Base-by-base conservation (phyloP, 2,113 vertebrate genomes). In the Montifringilla adamsi region DNA sequence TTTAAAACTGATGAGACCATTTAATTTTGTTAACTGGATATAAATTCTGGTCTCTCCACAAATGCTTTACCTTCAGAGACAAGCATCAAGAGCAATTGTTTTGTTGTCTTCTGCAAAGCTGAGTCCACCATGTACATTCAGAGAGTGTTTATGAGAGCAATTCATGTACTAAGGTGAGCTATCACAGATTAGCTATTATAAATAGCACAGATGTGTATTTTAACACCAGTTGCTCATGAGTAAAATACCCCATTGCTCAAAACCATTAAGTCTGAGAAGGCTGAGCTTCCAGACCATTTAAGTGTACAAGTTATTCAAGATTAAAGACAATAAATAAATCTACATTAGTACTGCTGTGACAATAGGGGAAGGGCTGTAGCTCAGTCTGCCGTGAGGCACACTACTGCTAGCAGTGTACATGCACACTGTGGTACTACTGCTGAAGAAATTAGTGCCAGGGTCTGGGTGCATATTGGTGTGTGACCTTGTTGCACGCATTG, bases 401-500 rank as follows among this genome's bases (percentile, higher is more conserved):
- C 37, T 30, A 30, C 10, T 53, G 58, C 27, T 11, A 35, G 26
- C 23, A 37, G 17, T 62, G 30, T 17, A 47, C 6, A 26, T 15
- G 9, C 12, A 43, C 20, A 35, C 5, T 9, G 6, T 49, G 18
- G 22, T 53, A 20, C 8, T 68, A 2, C 18, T 74, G 35, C 24
- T 24, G 30, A 41, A 78, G 22, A 66, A 74, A 69, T 37, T 18
- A 17, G 1, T 68, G 19, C 6, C 39, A 10, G 6, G 23, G 10
- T 4, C 24, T 7, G 33, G 13, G 7, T 39, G 3, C 6, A 15
- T 11, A 12, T 8, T 18, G 8, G 2, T 30, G 4, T 44, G 31
- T 12, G 39, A 77, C 9, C 21, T 35, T 35, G 18, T 44, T 41
- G 39, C 39, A 41, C 39, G 13, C 13, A 15, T 23, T 59, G 21